phyloP scores from a whole-genome alignment of 2,797 vertebrate genomes.

The Chloroceryle inda region DNA sequence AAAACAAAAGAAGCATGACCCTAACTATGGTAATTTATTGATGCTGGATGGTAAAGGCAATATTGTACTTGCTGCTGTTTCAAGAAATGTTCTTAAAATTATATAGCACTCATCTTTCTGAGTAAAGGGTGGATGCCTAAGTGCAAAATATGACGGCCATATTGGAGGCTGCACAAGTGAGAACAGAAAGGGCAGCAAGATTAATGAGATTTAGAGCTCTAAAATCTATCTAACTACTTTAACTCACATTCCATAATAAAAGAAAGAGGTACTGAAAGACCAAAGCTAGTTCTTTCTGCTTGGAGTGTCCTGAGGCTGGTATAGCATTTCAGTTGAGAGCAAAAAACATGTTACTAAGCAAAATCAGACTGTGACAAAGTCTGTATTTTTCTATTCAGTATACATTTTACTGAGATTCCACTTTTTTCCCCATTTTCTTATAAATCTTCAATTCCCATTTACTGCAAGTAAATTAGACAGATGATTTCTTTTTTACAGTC shows the following conservation, averaged over 20 bases:
- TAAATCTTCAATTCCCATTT: neutral
- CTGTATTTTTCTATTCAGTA: neutral
- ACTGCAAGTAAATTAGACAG: neutral
- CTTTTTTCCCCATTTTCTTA: neutral
- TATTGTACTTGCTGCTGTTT: neutral
- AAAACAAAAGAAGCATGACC: neutral
- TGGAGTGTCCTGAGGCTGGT: neutral
- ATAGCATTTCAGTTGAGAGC: neutral
- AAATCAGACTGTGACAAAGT: neutral
- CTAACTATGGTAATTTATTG: neutral
- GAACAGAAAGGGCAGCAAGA: conserved; percentile 29
- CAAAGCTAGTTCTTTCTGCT: conserved; percentile 1
- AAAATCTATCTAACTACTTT: neutral
- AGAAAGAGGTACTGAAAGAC: conserved; percentile 57
- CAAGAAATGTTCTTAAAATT: neutral
- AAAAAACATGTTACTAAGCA: neutral
- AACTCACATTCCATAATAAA: conserved; percentile 31
- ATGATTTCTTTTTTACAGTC: conserved; percentile 9
- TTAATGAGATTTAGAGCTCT: conserved; percentile 45
- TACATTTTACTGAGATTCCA: neutral
- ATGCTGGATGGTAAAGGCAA: neutral
- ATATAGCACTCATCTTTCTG: neutral
- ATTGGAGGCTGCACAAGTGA: neutral
- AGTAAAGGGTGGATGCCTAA: neutral
- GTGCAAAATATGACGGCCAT: neutral